Conservation (phyloP, 2,888 invertebrate species). For the Drosophila merina region DNA sequence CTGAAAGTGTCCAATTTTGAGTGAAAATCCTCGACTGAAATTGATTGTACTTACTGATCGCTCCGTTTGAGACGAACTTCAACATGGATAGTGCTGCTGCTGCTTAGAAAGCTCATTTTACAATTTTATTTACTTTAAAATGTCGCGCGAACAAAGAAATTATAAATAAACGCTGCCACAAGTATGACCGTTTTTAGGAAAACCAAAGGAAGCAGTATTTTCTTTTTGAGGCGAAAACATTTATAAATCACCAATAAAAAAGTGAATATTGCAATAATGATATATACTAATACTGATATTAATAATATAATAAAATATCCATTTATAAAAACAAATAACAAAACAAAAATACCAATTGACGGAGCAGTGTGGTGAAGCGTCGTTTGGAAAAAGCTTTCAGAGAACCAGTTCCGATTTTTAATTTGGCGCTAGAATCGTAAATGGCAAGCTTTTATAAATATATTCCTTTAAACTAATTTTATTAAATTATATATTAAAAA, state of each 20-base stretch:
- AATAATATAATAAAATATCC: too few relatives aligned
- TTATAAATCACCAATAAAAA: too few relatives aligned
- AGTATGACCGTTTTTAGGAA: conserved; percentile 1
- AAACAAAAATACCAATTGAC: too few relatives aligned
- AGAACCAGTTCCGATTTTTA: neutral
- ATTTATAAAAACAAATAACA: too few relatives aligned
- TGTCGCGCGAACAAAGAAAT: conserved; percentile 21
- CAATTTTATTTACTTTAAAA: conserved; percentile 22
- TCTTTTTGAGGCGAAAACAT: neutral
- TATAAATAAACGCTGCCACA: neutral
- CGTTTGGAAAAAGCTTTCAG: neutral
- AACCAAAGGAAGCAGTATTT: neutral
- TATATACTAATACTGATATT: too few relatives aligned
- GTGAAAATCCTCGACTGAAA: too few relatives aligned
- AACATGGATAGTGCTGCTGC: conserved; percentile 65
- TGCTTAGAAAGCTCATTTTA: conserved; percentile 62
- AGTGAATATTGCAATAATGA: too few relatives aligned
- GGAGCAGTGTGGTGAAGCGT: neutral
- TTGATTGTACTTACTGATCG: conserved; percentile 55
- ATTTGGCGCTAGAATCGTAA: neutral
- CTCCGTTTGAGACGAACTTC: conserved; percentile 68
- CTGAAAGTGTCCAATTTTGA: conserved; percentile 30
- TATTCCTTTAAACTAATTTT: too few relatives aligned
- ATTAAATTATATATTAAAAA: too few relatives aligned
- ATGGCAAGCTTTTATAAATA: too few relatives aligned